Conservation (phyloP, 1,140 invertebrate species). For the Eciton burchellii region DNA sequence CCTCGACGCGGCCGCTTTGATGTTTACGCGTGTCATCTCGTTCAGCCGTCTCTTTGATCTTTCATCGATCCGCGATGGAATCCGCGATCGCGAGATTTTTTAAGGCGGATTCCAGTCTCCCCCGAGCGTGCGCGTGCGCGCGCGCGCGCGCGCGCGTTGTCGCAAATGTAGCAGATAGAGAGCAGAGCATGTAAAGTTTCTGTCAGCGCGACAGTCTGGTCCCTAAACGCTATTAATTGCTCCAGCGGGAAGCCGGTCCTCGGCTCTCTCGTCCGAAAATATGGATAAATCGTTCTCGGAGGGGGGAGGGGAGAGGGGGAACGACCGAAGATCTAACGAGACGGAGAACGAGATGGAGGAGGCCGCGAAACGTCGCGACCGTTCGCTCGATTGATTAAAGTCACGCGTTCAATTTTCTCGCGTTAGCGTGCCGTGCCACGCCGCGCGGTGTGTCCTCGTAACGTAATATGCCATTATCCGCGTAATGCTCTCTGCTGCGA, state of each 20-base stretch:
- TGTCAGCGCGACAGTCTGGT: neutral
- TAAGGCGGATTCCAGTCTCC: neutral
- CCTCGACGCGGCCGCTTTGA: too few species aligned
- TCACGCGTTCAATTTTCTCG: neutral
- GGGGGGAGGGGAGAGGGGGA: too few species aligned
- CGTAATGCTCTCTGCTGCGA: too few species aligned
- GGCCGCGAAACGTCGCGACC: constrained; percentile 23
- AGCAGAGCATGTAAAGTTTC: too few species aligned
- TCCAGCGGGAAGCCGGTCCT: constrained; percentile 32
- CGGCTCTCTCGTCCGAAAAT: constrained; percentile 35
- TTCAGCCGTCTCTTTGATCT: too few species aligned
- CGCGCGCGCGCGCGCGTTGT: neutral
- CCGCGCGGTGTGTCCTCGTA: too few species aligned
- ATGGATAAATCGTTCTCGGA: constrained; percentile 37
- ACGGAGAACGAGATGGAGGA: constrained; percentile 32
- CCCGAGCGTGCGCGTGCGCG: neutral
- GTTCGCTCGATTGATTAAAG: neutral
- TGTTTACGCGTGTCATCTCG: too few species aligned
- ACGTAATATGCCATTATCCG: too few species aligned
- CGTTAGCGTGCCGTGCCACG: too few species aligned
- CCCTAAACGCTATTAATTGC: constrained; percentile 56
- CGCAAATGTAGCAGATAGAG: too few species aligned
- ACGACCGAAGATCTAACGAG: constrained; percentile 47
- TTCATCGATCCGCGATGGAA: too few species aligned
- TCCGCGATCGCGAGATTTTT: too few species aligned